A percentile compares a stretch with the other conserved stretches of the same genome.
phyloP scores from a whole-genome alignment of 2,113 vertebrate genomes.

The Vulpes ferrilata region DNA sequence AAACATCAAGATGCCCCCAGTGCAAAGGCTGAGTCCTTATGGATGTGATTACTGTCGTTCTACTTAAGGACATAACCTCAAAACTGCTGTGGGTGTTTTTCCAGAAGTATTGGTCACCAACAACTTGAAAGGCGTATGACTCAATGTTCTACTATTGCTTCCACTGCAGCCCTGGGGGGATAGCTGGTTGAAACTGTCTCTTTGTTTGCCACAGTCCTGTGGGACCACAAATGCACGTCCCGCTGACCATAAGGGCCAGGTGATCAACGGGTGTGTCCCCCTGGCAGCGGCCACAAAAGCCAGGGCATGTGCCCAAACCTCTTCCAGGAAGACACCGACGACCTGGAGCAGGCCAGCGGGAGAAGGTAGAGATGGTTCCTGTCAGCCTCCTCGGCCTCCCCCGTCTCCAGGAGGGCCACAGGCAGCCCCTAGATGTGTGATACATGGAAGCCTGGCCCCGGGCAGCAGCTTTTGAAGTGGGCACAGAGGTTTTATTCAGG shows the following conservation, averaged over 20 bases:
- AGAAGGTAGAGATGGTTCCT: neutral
- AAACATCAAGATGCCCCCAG: neutral
- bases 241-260: neutral
- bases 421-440: neutral
- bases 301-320: neutral
- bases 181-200: too few species aligned
- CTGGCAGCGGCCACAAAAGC: neutral
- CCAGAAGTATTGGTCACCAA: neutral
- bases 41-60: neutral
- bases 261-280: neutral
- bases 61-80: neutral
- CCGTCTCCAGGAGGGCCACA: neutral
- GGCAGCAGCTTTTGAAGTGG: neutral
- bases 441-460: neutral
- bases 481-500: neutral
- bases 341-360: neutral
- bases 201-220: too few species aligned
- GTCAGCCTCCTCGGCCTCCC: neutral
- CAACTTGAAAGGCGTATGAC: neutral
- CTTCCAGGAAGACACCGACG: neutral
- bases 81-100: neutral
- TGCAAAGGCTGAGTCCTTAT: neutral
- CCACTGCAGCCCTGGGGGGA: too few species aligned
- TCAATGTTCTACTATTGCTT: neutral
- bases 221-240: too few species aligned